Evolutionary conservation across 2,888 invertebrate genomes (phyloP).

Genomic region (Lithophane semibrunnea): DNA sequence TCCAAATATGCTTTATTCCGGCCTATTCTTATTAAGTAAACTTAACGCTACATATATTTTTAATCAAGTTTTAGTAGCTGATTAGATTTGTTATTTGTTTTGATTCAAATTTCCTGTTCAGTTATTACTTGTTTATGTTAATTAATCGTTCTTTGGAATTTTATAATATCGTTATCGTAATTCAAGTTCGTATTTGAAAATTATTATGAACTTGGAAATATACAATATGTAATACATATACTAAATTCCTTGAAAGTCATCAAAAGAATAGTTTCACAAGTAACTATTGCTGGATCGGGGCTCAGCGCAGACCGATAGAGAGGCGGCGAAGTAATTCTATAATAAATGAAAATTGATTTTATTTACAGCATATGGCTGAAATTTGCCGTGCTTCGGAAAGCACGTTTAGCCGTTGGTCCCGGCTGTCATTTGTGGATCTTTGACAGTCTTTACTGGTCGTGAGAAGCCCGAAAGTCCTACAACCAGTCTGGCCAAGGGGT

Average conservation of each 20-base stretch:
- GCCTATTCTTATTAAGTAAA: conserved; percentile 39
- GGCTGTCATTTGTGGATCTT: no score
- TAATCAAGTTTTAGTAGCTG: conserved; percentile 38
- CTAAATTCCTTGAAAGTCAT: neutral
- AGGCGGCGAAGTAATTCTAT: neutral
- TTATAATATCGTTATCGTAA: conserved; percentile 1
- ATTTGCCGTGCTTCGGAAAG: no score
- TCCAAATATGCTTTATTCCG: conserved; percentile 25
- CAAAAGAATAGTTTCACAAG: neutral
- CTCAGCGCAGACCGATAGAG: neutral
- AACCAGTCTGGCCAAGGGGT: no score
- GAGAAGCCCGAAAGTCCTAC: no score
- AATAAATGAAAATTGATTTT: neutral
- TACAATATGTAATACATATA: neutral
- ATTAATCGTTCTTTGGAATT: conserved; percentile 17
- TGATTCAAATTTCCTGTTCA: conserved; percentile 38
- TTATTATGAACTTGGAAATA: neutral
- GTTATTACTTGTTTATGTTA: conserved; percentile 28
- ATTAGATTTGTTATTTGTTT: conserved; percentile 53
- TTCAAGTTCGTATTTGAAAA: conserved; percentile 6
- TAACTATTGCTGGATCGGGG: neutral
- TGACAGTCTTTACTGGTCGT: no score
- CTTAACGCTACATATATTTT: conserved; percentile 46
- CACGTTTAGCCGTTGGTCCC: no score
- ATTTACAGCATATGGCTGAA: neutral